A percentile compares a stretch with the other conserved stretches of the same genome.
Conservation (phyloP, 2,888 invertebrate genomes). For the Polydrusus cervinus region DNA sequence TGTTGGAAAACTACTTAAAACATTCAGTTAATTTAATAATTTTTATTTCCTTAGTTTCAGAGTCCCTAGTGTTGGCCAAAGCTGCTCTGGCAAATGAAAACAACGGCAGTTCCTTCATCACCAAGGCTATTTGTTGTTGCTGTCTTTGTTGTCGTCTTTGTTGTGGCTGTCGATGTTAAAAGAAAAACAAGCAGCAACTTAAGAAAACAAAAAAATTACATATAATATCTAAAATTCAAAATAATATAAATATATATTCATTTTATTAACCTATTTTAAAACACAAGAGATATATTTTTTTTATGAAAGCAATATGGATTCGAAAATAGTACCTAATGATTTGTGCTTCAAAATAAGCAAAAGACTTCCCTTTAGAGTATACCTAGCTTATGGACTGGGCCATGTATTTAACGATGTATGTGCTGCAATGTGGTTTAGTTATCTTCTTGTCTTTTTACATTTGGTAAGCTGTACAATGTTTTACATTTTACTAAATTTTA, state of each 20-base stretch:
- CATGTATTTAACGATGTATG: conserved; percentile 95
- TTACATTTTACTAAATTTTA: too few relatives aligned
- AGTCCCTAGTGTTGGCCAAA: neutral
- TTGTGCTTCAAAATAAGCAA: conserved; percentile 67
- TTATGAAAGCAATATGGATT: conserved; percentile 9
- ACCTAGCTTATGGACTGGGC: conserved; percentile 82
- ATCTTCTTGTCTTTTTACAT: conserved; percentile 88
- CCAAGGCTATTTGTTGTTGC: conserved; percentile 32
- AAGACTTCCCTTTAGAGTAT: conserved; percentile 69
- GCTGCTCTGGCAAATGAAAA: conserved; percentile 4
- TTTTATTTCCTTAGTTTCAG: conserved; percentile 10
- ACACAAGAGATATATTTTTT: neutral
- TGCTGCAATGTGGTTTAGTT: conserved; percentile 97
- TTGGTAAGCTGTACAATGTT: conserved; percentile 60
- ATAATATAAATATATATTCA: conserved; percentile 7
- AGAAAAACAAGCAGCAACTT: conserved; percentile 4
- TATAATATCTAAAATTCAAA: neutral
- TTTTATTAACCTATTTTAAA: too few relatives aligned
- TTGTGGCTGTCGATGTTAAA: conserved; percentile 49
- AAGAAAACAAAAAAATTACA: neutral
- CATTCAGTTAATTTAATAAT: too few relatives aligned
- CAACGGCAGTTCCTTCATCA: neutral
- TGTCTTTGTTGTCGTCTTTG: conserved; percentile 42
- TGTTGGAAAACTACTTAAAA: too few relatives aligned
- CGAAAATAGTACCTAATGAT: conserved; percentile 15